Base-by-base conservation (phyloP, 2,797 vertebrate species). In the Lithobates pipiens region DNA sequence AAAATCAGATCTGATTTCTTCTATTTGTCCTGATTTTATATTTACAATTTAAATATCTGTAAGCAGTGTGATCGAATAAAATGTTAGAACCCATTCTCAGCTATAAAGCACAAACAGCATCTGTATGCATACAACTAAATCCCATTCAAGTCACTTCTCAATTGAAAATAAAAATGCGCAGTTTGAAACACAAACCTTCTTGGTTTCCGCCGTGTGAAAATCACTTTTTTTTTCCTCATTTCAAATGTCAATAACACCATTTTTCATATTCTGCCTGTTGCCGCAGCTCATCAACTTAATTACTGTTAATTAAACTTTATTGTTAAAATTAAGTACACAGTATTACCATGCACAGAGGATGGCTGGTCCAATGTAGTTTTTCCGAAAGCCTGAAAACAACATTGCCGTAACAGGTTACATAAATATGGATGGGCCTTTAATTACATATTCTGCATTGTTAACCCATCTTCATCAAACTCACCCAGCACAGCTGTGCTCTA, bases 261-360 rank as follows among this genome's bases (percentile, higher is more conserved):
- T 86, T 82, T 82, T 65, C 3, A n/a, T 27, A 68, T 77, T 77
- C 57, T 63, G 70, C 21, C 10, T 9, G 10, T 79, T 75, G 85
- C 69, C 69, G 27, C 68, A 34, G 75, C 69, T 86, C 80, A 69
- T 83, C 80, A 74, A 39, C 32, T 78, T 79, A 83, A 86, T 86
- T 83, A 50, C 42, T 65, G 57, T 73, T 86, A 86, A 86, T 86
- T 78, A 86, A 83, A 83, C 85, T 67, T 86, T 86, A 83, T 86
- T 79, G 76, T 78, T 74, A 65, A 36, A 34, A 86, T 82, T 67
- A 86, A 83, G 85, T 50, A 77, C 68, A 86, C 39, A 23, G 75
- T 77, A 78, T 78, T 79, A 23, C 76, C 73, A 69, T 18, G 57
- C 32, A 42, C 54, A 73, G 50, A 67, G 42, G 81, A 79, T 75